Conservation (phyloP, 2,113 vertebrate genomes). For the Epinephelus moara region DNA sequence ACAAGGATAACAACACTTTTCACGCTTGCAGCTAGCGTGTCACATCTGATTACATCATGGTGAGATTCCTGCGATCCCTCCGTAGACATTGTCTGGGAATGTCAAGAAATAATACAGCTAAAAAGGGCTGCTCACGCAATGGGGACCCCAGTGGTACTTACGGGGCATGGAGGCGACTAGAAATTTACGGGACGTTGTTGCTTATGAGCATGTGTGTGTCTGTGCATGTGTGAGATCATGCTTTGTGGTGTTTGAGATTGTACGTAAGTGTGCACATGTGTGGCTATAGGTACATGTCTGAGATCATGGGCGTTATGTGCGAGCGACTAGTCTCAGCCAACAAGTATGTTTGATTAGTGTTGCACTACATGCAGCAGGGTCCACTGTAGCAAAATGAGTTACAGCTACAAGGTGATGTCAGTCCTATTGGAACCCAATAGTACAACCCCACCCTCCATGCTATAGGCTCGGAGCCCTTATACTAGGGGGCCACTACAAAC, state of each 20-base stretch:
- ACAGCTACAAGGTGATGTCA: constrained; percentile 77
- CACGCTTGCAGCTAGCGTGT: constrained; percentile 56
- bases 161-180: constrained; percentile 51
- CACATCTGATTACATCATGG: constrained; percentile 72
- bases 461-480: constrained; percentile 33
- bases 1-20: constrained; percentile 46
- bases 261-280: constrained; percentile 47
- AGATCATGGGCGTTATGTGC: constrained; percentile 65
- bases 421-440: constrained; percentile 54
- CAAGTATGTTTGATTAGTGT: constrained; percentile 77
- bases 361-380: constrained; percentile 58
- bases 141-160: constrained; percentile 69
- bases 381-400: constrained; percentile 67
- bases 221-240: constrained; percentile 62
- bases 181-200: constrained; percentile 58
- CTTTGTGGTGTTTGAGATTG: constrained; percentile 51
- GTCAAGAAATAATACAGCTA: constrained; percentile 59
- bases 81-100: constrained; percentile 78
- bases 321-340: constrained; percentile 55
- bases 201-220: constrained; percentile 40
- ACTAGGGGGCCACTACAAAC: constrained; percentile 14
- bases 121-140: constrained; percentile 67
- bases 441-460: constrained; percentile 67
- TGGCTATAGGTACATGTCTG: constrained; percentile 56
- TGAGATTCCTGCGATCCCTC: constrained; percentile 62